These are phyloP conservation scores for Lagopus leucura DNA, from an alignment of 2,113 vertebrate species.

Conservation along the genomic window DNA sequence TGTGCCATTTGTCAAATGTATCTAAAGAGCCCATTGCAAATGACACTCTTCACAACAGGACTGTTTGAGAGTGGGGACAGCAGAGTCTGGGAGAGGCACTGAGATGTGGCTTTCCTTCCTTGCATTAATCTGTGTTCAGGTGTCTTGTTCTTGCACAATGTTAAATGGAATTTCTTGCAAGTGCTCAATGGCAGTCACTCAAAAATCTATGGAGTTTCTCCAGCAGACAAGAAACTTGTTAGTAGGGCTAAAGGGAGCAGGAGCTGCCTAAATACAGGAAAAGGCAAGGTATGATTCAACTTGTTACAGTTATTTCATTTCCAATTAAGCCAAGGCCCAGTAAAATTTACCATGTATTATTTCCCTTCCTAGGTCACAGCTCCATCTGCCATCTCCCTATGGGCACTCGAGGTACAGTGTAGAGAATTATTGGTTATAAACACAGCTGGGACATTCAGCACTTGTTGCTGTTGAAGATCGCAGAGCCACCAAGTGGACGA, in stretches of 20 bases:
- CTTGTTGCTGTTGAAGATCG: not conserved
- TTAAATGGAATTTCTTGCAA: not conserved
- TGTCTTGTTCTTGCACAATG: not conserved
- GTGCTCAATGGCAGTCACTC: not conserved
- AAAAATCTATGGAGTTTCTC: not conserved
- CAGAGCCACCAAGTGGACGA: not conserved
- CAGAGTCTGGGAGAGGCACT: not conserved
- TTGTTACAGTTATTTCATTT: not conserved
- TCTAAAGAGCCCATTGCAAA: not conserved
- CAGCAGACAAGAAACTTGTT: not conserved
- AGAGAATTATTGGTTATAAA: not conserved
- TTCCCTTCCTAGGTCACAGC: not conserved
- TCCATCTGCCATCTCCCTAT: not conserved
- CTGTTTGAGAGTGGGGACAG: not conserved
- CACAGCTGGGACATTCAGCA: not conserved
- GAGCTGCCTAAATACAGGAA: not conserved
- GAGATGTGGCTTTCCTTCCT: not conserved
- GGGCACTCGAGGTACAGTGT: not conserved
- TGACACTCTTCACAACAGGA: not conserved
- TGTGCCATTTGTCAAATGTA: not conserved
- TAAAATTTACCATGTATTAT: not conserved
- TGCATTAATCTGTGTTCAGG: not conserved
- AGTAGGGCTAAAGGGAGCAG: not conserved
- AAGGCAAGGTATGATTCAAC: not conserved
- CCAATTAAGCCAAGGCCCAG: not conserved